Percentiles rank a stretch among this genome's conserved stretches.
Conservation (phyloP, 2,888 invertebrate genomes). For the Euzophera pinguis region DNA sequence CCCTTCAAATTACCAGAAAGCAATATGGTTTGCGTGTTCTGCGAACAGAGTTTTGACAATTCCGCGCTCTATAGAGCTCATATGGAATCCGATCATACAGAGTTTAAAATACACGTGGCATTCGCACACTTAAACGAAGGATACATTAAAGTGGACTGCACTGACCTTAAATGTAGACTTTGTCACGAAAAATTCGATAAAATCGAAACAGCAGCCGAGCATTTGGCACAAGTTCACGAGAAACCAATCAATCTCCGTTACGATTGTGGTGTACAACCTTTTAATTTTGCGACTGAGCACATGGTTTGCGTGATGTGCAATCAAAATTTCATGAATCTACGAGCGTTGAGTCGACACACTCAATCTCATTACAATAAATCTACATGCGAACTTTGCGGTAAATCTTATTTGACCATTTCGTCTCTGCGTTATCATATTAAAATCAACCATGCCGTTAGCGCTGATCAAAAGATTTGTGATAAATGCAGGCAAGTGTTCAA, state of each 20-base stretch:
- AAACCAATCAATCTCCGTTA: constrained; percentile 34
- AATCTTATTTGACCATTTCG: constrained; percentile 42
- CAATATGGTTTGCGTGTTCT: constrained; percentile 55
- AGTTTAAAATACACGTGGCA: constrained; percentile 40
- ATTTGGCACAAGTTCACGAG: constrained; percentile 36
- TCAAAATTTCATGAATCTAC: constrained; percentile 37
- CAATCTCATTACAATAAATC: constrained; percentile 49
- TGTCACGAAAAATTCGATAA: constrained; percentile 35
- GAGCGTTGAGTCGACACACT: constrained; percentile 49
- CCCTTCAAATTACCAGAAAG: constrained; percentile 57
- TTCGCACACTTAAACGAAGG: constrained; percentile 37
- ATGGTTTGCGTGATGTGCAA: constrained; percentile 48
- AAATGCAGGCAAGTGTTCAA: constrained; percentile 45
- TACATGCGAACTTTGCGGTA: constrained; percentile 56
- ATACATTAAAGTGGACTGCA: constrained; percentile 48
- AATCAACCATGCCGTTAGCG: constrained; percentile 23
- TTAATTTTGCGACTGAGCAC: constrained; percentile 37
- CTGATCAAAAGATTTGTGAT: constrained; percentile 31
- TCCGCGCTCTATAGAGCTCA: constrained; percentile 46
- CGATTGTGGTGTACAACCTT: constrained; percentile 50
- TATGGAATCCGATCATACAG: constrained; percentile 42
- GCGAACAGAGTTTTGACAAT: constrained; percentile 42
- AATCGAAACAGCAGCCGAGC: constrained; percentile 33
- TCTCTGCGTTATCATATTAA: constrained; percentile 39
- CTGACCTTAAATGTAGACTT: constrained; percentile 47